Conservation (phyloP, 1,140 invertebrate species). For the Apocrypta bakeri region DNA sequence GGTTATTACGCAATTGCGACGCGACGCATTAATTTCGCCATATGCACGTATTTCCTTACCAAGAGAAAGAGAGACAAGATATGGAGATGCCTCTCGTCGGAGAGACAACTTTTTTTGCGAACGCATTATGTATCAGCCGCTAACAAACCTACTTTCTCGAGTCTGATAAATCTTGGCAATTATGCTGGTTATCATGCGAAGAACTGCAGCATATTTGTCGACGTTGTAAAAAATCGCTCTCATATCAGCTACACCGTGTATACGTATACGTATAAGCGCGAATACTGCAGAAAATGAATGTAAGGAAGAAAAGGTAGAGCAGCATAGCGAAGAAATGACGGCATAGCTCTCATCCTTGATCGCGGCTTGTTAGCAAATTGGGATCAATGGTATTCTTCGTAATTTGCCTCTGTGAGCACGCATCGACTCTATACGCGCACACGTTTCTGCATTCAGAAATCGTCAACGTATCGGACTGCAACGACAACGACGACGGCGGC, state of each 20-base stretch:
- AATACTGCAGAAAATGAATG: not conserved
- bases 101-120: not conserved
- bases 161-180: not conserved
- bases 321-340: conserved; percentile 64
- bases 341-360: conserved; percentile 58
- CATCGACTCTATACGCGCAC: conserved; percentile 1
- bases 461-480: conserved; percentile 30
- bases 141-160: not conserved
- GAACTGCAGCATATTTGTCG: not conserved
- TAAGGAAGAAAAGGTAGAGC: conserved; percentile 62
- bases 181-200: conserved; percentile 3
- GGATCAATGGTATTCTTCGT: conserved; percentile 43
- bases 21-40: conserved; percentile 41
- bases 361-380: conserved; percentile 50
- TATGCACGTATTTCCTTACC: not conserved
- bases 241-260: not conserved
- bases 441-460: conserved; percentile 37
- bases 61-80: too few relatives aligned
- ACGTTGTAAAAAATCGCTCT: not conserved
- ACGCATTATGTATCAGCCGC: not conserved
- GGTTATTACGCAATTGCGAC: conserved; percentile 66
- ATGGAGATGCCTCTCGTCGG: not conserved
- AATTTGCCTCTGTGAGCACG: conserved; percentile 1
- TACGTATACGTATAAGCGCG: not conserved
- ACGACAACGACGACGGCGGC: not conserved